Conservation (phyloP, 2,888 invertebrate genomes). For the Thecophora atra region DNA sequence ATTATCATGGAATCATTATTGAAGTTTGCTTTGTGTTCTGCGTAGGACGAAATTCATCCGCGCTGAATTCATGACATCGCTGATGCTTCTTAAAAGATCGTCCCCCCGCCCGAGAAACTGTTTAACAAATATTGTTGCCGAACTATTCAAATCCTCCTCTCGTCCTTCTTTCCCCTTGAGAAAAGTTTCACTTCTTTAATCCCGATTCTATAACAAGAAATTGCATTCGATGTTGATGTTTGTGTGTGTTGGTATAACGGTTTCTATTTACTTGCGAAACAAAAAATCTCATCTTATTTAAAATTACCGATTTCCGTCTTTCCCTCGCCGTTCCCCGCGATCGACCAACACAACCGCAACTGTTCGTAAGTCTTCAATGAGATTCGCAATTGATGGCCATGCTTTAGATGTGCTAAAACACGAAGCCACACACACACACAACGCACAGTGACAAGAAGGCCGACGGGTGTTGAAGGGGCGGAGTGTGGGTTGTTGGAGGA, state of each 20-base stretch:
- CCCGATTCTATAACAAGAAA: slow-evolving; percentile 16
- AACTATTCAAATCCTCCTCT: not conserved
- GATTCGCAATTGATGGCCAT: slow-evolving; percentile 39
- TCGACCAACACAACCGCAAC: slow-evolving; percentile 15
- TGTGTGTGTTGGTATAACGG: not conserved
- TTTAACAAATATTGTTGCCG: not conserved
- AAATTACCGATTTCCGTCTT: slow-evolving; percentile 40
- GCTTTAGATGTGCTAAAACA: slow-evolving; percentile 33
- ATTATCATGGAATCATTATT: not conserved
- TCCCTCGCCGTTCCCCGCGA: not conserved
- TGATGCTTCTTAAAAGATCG: too few relatives aligned
- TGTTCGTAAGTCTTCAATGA: slow-evolving; percentile 28
- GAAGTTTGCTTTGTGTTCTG: too few relatives aligned
- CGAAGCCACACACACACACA: slow-evolving; percentile 27
- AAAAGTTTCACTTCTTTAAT: slow-evolving; percentile 3
- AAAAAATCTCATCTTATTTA: slow-evolving; percentile 42
- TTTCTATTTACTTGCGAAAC: slow-evolving; percentile 21
- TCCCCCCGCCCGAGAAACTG: too few relatives aligned
- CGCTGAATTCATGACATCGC: too few relatives aligned
- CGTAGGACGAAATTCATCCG: too few relatives aligned
- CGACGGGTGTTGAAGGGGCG: too few relatives aligned
- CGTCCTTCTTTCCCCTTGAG: not conserved
- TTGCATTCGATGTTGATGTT: slow-evolving; percentile 16
- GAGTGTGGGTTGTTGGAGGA: not conserved
- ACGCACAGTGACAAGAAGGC: slow-evolving; percentile 6